Conservation (phyloP, 2,888 invertebrate genomes). For the Microplitis deprimator region DNA sequence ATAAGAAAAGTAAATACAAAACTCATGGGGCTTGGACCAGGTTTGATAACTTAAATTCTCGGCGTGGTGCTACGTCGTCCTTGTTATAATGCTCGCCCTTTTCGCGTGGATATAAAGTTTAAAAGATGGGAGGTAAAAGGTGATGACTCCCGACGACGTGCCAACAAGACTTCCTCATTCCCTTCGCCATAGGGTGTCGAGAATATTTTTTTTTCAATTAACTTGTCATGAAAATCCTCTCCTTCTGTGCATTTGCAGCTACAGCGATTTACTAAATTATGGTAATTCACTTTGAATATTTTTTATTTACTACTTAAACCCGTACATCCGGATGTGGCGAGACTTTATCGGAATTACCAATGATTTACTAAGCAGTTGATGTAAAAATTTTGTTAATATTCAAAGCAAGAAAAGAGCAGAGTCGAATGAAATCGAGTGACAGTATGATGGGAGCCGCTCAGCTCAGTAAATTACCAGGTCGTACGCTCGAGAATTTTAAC, state of each 20-base stretch:
- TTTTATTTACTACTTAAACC: not conserved
- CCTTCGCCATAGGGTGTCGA: slow-evolving; percentile 23
- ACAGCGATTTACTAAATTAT: not conserved
- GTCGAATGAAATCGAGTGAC: not conserved
- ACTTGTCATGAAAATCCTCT: not conserved
- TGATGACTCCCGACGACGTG: slow-evolving; percentile 25
- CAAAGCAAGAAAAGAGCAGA: not conserved
- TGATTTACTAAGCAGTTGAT: too few species aligned
- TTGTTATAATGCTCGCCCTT: slow-evolving; percentile 16
- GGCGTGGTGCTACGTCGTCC: slow-evolving; percentile 13
- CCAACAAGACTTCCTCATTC: slow-evolving; percentile 33
- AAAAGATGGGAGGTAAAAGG: slow-evolving; percentile 15
- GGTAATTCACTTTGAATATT: not conserved
- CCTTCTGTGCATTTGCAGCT: not conserved
- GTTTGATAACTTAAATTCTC: slow-evolving; percentile 17
- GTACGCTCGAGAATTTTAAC: slow-evolving; percentile 46
- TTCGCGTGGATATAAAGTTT: slow-evolving; percentile 5
- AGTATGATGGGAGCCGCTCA: slow-evolving; percentile 22
- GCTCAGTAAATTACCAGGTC: slow-evolving; percentile 33
- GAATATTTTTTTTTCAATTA: not conserved
- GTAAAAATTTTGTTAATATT: not conserved
- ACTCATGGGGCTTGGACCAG: not conserved
- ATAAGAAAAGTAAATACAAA: not conserved
- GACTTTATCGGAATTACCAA: too few species aligned
- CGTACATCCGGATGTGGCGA: too few species aligned